Evolutionary conservation across 92 coral and sea anemone species (phyloP), one percentile per base, ranked within the genome.

Genomic region (Palythoa heliodiscus): DNA sequence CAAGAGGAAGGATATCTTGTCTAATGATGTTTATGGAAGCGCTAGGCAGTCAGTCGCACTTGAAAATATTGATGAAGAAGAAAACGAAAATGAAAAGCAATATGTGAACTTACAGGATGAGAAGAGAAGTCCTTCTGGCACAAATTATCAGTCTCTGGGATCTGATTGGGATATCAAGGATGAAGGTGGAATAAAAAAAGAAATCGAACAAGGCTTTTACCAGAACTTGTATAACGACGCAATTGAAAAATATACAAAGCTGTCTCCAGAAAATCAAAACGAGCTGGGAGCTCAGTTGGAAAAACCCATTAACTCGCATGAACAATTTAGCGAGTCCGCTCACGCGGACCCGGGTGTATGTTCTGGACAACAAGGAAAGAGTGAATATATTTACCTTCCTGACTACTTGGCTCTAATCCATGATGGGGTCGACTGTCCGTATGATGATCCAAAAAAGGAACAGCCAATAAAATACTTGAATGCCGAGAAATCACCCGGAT

Each of bases 401-500:
- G 84, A 80, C 4, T 80, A 80, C 47, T 29, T 80, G 3, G 24
- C 29, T 19, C 3, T 80, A 12, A 14, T 80, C 24, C 24, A 8
- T 16, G 71, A 64, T 23, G 83, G 38, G 39, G 19, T 58, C 5
- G 71, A 24, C 38, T 11, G 14, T 78, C 11, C 11, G 19, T 14
- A 11, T 10, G 14, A 80, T 8, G 74, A 67, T 24, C 61, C 84
- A 2, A 80, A 80, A 64, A 52, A 25, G 38, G 40, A 80, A 23
- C 22, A 20, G 60, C 60, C 73, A 47, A 64, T 64, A n/a, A 80
- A 53, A 80, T 80, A 80, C 13, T 25, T 80, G 43, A 80, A 80
- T 66, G 73, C 84, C 20, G 84, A 80, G 74, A 80, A 64, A 68
- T 6, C 84, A 58, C 54, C 71, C 10, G 66, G 66, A 23, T 78